Base-by-base conservation (phyloP, 2,888 invertebrate species). In the Acleris emargana region DNA sequence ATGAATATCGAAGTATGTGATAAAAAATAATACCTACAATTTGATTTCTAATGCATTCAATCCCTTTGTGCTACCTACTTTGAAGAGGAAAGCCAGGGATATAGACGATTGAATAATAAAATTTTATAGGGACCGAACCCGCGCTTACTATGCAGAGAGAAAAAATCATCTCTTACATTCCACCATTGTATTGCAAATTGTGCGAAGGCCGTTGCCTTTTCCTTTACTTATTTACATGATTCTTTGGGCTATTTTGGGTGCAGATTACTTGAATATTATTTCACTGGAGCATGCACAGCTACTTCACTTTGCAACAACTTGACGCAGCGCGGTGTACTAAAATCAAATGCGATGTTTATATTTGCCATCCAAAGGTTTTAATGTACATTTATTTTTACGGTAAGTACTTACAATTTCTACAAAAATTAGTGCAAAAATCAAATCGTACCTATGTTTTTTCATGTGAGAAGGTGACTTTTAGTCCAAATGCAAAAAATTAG, bases 131-230 rank as follows among this genome's bases (percentile, higher is more conserved):
- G 79, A 81, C 83, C 82, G 83, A 83, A 87, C 85, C 84, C 86
- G 81, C 79, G 84, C 86, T 89, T 87, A 86, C 88, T 85, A 85
- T 86, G 84, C 88, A 85, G 87, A 88, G 83, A 86, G 88, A 87
- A 88, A 89, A 90, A 88, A 91, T 89, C 88, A 89, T 89, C 83
- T 87, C 86, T 84, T 87, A 87, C 84, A 84, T 86, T 84, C 82
- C 79, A 75, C 89, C 80, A 91, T 91, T 91, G 91, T 91, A 87
- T 89, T 89, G 88, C 88, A 91, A 91, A 91, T 91, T 91, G 87
- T 86, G 87, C 85, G 82, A 84, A 86, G 86, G 86, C 82, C 82
- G 28, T 50, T 43, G 84, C 82, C 82, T 84, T 88, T 84, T 81
- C 86, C 83, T 83, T 84, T 75, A 77, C 78, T 83, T 89, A 89